Conservation (phyloP, 1,140 invertebrate species). For the Tetramorium simillimum region DNA sequence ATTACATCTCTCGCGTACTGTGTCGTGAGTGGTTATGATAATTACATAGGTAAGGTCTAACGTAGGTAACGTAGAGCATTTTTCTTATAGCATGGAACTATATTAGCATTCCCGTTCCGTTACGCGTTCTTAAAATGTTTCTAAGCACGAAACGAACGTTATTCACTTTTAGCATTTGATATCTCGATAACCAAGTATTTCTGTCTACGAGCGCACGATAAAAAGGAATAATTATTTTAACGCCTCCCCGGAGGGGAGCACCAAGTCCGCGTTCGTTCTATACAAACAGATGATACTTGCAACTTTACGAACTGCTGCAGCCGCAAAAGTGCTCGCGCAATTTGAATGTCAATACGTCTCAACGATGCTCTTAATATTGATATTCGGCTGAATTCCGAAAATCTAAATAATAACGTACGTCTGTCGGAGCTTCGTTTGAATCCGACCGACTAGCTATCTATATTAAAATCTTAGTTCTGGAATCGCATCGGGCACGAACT, state of each 20-base stretch:
- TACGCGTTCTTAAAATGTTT: slow-evolving; percentile 34
- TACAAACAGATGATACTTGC: neutral
- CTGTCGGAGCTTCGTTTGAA: neutral
- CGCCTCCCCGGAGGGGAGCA: no score
- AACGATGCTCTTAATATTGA: neutral
- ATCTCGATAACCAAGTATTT: slow-evolving; percentile 24
- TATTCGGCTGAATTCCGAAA: neutral
- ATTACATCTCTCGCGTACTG: neutral
- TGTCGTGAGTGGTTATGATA: slow-evolving; percentile 26
- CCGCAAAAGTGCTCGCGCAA: neutral
- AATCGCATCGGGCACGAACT: slow-evolving; percentile 20
- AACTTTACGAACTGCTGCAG: neutral
- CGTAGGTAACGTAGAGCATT: neutral
- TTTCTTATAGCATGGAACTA: neutral
- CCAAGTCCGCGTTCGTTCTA: neutral
- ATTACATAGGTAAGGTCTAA: neutral
- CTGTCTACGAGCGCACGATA: neutral
- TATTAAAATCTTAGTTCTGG: slow-evolving; percentile 44
- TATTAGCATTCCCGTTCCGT: slow-evolving; percentile 27
- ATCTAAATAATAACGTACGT: slow-evolving; percentile 1
- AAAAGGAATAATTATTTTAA: neutral
- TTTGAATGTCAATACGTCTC: neutral
- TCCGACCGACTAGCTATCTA: neutral
- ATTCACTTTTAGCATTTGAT: slow-evolving; percentile 15
- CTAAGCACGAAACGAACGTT: slow-evolving; percentile 8